Evolutionary conservation across 1,140 invertebrate genomes (phyloP).

Genomic region (Steinernema feltiae): DNA sequence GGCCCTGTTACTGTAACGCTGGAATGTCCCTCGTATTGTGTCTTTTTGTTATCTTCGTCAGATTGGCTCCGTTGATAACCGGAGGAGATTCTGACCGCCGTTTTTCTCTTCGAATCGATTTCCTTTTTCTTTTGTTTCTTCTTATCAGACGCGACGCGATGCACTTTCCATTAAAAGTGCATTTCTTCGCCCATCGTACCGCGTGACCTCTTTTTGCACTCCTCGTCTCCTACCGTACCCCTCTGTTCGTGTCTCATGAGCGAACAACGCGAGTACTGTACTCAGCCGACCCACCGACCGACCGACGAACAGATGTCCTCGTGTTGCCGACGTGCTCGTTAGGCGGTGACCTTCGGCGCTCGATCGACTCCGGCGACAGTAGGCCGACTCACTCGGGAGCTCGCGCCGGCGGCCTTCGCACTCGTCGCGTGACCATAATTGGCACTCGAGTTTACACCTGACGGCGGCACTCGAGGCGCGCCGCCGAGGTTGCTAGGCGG

Average conservation of each 20-base stretch:
- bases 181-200: background rate
- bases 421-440: background rate
- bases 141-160: background rate
- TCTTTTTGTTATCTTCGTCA: background rate
- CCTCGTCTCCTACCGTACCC: background rate
- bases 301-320: background rate
- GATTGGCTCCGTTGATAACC: background rate
- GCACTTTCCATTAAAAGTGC: background rate
- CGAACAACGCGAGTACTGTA: too few species aligned
- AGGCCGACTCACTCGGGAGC: background rate
- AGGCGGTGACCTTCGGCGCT: constrained; percentile 3
- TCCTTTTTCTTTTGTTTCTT: background rate
- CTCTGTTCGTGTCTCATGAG: background rate
- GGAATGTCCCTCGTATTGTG: too few species aligned
- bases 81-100: background rate
- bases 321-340: background rate
- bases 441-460: constrained; percentile 9
- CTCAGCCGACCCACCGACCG: too few species aligned
- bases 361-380: background rate
- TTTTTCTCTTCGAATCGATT: background rate
- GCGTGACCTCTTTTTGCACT: background rate
- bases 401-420: background rate
- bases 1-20: too few species aligned
- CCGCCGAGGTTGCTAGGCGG: background rate
- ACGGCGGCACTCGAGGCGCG: background rate